Evolutionary conservation across 2,113 vertebrate species (phyloP).

Genomic region (Gopherus evgoodei): DNA sequence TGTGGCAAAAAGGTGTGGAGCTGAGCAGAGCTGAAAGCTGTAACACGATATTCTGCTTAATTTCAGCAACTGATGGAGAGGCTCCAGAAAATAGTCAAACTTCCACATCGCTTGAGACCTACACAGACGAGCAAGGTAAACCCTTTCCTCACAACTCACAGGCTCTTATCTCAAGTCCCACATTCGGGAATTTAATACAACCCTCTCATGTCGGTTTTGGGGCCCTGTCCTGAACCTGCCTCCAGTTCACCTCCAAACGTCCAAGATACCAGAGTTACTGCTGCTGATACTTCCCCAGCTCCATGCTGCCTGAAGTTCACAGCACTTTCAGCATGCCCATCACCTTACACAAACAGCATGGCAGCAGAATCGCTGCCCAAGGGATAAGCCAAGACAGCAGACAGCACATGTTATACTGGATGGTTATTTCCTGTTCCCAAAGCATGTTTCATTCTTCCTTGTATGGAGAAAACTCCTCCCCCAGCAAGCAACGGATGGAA

Average conservation of each 20-base stretch:
- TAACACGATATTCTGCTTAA: accelerated
- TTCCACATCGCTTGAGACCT: slow-evolving; percentile 88
- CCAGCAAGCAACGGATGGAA: neutral
- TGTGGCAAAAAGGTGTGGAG: neutral
- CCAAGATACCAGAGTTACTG: neutral
- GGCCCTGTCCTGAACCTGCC: neutral
- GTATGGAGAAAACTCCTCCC: neutral
- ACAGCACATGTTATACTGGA: neutral
- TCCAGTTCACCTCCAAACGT: neutral
- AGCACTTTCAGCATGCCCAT: neutral
- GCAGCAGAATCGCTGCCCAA: neutral
- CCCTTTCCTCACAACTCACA: accelerated
- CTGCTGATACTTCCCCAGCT: neutral
- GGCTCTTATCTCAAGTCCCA: accelerated
- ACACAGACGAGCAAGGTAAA: slow-evolving; percentile 92
- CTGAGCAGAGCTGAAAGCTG: neutral
- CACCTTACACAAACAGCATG: neutral
- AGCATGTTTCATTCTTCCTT: neutral
- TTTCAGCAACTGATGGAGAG: slow-evolving; percentile 93
- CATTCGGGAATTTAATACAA: accelerated
- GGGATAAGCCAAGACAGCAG: neutral
- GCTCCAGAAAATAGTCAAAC: slow-evolving; percentile 88
- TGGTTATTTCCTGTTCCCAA: neutral
- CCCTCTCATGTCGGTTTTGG: neutral
- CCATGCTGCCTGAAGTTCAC: neutral